Conservation (phyloP, 2,113 vertebrate species). For the Leucopsar rothschildi region DNA sequence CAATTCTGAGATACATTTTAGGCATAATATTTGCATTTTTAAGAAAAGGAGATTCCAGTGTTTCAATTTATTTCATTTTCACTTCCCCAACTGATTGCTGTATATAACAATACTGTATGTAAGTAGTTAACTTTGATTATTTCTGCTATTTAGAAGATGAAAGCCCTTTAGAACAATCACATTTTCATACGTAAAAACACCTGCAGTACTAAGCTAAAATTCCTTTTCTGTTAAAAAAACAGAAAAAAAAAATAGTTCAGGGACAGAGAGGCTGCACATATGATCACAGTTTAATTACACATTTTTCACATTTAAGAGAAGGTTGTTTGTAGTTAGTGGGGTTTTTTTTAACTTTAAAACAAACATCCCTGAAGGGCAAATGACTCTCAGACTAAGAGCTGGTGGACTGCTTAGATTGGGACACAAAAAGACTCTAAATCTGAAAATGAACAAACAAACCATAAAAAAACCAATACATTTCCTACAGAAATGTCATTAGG, state of each 20-base stretch:
- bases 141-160: constrained; percentile 7
- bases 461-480: neutral
- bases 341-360: neutral
- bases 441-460: neutral
- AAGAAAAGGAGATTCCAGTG: neutral
- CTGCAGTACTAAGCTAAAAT: neutral
- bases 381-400: neutral
- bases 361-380: neutral
- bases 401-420: neutral
- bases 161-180: neutral
- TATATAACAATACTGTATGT: neutral
- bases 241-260: neutral
- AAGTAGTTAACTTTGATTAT: constrained; percentile 3
- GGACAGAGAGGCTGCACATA: neutral
- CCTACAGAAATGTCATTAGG: neutral
- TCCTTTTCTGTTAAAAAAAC: neutral
- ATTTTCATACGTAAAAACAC: neutral
- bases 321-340: neutral
- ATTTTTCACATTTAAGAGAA: neutral
- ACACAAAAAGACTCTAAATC: neutral
- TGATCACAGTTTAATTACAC: neutral
- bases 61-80: constrained; percentile 52
- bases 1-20: constrained; percentile 3
- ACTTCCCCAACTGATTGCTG: neutral
- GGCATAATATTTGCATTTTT: constrained; percentile 21